These are phyloP conservation scores for Threskiornis aethiopicus DNA, from an alignment of 2,797 vertebrate genomes.

Conservation along the genomic window DNA sequence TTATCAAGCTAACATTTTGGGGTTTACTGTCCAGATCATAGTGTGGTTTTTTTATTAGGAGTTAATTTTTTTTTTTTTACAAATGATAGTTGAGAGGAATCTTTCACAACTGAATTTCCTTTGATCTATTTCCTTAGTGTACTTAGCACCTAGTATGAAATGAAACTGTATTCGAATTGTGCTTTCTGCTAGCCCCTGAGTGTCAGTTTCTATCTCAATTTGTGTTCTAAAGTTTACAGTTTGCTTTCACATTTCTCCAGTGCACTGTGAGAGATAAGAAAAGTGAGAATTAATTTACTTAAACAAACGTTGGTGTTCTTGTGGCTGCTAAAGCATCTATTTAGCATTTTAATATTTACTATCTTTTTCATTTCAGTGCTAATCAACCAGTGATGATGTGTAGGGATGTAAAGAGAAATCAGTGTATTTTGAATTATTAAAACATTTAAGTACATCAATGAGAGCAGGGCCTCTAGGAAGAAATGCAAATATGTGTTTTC, in stretches of 20 bases:
- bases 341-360: not conserved
- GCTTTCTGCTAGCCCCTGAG: not conserved
- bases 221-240: not conserved
- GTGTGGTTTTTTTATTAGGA: not conserved
- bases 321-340: not conserved
- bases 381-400: not conserved
- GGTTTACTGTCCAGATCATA: not conserved
- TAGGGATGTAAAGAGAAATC: not conserved
- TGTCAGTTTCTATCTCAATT: not conserved
- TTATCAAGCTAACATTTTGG: not conserved
- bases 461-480: not conserved
- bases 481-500: not conserved
- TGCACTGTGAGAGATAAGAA: not conserved
- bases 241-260: not conserved
- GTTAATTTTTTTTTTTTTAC: not conserved
- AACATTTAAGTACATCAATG: not conserved
- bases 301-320: not conserved
- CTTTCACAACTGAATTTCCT: not conserved
- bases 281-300: not conserved
- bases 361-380: not conserved
- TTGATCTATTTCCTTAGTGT: not conserved
- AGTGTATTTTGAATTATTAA: not conserved
- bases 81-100: not conserved
- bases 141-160: not conserved
- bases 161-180: not conserved